Conservation (phyloP, 2,888 invertebrate genomes). For the Lasioglossum calceatum region DNA sequence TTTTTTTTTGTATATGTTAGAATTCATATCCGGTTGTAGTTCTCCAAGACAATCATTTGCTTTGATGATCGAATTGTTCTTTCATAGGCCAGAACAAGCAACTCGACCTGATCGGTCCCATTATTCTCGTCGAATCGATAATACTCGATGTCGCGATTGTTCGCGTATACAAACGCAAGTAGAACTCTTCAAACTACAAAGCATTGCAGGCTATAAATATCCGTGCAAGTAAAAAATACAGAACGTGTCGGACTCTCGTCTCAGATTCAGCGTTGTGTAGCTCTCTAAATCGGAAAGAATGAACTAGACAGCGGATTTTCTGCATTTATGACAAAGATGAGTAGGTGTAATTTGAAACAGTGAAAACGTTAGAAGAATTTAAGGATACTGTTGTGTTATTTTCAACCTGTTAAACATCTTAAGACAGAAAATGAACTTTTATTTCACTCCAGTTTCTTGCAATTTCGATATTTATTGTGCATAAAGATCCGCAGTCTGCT, state of each 20-base stretch:
- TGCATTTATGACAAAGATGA: too few relatives aligned
- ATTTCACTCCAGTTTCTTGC: too few relatives aligned
- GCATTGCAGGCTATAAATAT: not conserved
- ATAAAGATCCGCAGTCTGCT: too few relatives aligned
- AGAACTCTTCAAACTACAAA: not conserved
- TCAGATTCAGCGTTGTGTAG: not conserved
- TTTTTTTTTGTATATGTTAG: not conserved
- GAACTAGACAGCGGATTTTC: too few relatives aligned
- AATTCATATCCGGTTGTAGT: not conserved
- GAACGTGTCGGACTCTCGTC: not conserved
- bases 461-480: too few relatives aligned
- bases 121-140: conserved; percentile 50
- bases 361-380: too few relatives aligned
- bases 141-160: conserved; percentile 16
- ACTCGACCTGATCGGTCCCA: conserved; percentile 31
- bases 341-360: too few relatives aligned
- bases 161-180: not conserved
- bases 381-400: too few relatives aligned
- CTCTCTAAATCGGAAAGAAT: not conserved
- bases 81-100: conserved; percentile 46
- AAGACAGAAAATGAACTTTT: too few relatives aligned
- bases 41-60: conserved; percentile 50
- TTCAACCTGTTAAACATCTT: too few relatives aligned
- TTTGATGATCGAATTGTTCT: conserved; percentile 47
- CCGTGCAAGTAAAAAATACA: not conserved